Conservation (phyloP, 2,797 vertebrate genomes). For the Mergus octosetaceus region DNA sequence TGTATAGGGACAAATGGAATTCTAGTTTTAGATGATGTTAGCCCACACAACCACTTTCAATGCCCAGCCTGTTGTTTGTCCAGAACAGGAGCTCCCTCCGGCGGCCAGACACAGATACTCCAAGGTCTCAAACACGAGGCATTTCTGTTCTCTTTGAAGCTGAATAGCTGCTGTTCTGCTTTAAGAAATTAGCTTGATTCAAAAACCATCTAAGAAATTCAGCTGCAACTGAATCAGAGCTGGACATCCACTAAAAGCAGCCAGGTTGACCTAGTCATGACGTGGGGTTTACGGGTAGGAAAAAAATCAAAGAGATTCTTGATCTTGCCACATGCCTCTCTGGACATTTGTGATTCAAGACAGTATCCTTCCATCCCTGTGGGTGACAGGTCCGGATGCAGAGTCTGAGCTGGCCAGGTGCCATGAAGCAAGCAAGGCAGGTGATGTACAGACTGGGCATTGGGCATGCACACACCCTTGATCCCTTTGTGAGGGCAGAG, state of each 20-base stretch:
- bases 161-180: not conserved
- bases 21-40: not conserved
- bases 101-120: not conserved
- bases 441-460: not conserved
- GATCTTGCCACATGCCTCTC: not conserved
- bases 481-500: not conserved
- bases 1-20: not conserved
- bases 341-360: fast-evolving
- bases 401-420: not conserved
- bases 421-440: not conserved
- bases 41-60: not conserved
- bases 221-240: not conserved
- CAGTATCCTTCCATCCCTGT: not conserved
- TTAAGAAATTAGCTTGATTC: not conserved
- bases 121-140: fast-evolving
- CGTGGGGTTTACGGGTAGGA: not conserved
- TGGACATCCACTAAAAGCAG: not conserved
- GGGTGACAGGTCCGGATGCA: not conserved
- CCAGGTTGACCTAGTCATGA: not conserved
- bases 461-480: not conserved
- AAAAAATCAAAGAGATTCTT: not conserved
- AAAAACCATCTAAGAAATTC: not conserved
- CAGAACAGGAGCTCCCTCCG: not conserved
- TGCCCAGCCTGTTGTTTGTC: not conserved
- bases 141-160: not conserved